Percentiles rank a stretch among this genome's conserved stretches.
Evolutionary conservation across 2,888 invertebrate species (phyloP).

Genomic region (Globia sparganii): DNA sequence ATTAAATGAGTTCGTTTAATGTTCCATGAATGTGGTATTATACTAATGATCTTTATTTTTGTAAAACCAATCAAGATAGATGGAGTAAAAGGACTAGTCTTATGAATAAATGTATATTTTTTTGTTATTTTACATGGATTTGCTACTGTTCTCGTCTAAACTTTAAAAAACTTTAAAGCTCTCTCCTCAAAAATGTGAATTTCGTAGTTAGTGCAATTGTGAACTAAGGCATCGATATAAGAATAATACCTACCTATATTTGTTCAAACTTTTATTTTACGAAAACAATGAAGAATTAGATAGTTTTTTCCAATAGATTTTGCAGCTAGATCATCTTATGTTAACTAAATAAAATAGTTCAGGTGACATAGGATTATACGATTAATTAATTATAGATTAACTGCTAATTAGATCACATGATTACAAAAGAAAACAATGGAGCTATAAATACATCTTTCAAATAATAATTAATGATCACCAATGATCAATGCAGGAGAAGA

Average conservation of each 20-base stretch:
- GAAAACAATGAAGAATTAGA: background rate
- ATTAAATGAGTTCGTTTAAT: too few relatives aligned
- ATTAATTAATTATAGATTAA: background rate
- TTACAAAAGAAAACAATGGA: conserved; percentile 18
- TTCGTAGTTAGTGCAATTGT: too few relatives aligned
- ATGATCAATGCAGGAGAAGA: background rate
- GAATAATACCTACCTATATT: background rate
- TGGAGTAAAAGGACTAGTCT: too few relatives aligned
- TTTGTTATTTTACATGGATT: too few relatives aligned
- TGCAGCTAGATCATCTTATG: background rate
- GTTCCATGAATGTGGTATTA: too few relatives aligned
- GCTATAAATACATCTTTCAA: conserved; percentile 5
- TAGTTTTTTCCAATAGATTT: background rate
- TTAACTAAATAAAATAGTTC: background rate
- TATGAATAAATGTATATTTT: too few relatives aligned
- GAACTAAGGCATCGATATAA: too few relatives aligned
- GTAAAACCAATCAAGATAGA: too few relatives aligned
- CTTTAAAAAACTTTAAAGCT: too few relatives aligned
- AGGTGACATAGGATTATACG: background rate
- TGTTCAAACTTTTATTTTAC: background rate
- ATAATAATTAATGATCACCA: conserved; percentile 9
- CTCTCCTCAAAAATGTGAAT: too few relatives aligned
- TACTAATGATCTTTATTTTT: too few relatives aligned
- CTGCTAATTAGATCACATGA: conserved; percentile 2
- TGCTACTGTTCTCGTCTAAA: too few relatives aligned